These are phyloP conservation scores for Ambastaia sidthimunki DNA, from an alignment of 2,797 vertebrate species.

Conservation along the genomic window DNA sequence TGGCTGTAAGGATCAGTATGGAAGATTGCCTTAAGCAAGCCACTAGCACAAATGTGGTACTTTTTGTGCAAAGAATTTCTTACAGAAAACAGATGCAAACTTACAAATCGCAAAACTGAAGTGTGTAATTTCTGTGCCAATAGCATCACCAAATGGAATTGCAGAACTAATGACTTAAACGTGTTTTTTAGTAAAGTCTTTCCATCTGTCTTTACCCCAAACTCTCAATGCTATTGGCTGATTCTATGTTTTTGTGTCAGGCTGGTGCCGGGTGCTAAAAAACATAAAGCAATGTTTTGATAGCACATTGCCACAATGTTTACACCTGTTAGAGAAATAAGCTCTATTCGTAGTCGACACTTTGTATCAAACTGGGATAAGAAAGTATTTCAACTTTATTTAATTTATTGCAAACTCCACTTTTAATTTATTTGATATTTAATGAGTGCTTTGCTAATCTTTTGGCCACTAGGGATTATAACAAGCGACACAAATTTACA, in stretches of 20 bases:
- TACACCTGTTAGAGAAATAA: background rate
- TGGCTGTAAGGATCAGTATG: background rate
- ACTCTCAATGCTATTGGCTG: background rate
- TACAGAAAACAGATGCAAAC: too few species aligned
- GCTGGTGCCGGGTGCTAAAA: background rate
- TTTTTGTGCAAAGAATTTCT: background rate
- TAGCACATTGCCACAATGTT: background rate
- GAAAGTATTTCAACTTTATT: background rate
- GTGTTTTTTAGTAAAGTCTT: too few species aligned
- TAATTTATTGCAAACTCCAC: background rate
- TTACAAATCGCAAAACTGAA: too few species aligned
- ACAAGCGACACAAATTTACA: background rate
- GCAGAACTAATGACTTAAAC: too few species aligned
- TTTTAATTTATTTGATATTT: background rate
- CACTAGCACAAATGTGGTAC: background rate
- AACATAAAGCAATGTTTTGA: background rate
- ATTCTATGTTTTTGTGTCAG: background rate
- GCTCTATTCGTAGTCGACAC: background rate
- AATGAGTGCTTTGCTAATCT: background rate
- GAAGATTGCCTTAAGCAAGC: slow-evolving; percentile 22
- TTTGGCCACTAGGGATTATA: background rate
- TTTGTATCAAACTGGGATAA: background rate
- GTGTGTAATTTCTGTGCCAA: too few species aligned
- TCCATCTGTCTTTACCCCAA: background rate
- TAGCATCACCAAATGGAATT: too few species aligned